Percentiles rank a stretch among this genome's conserved stretches.
These are phyloP conservation scores for Anagrus nilaparvatae DNA, from an alignment of 1,140 invertebrate genomes.

Conservation along the genomic window DNA sequence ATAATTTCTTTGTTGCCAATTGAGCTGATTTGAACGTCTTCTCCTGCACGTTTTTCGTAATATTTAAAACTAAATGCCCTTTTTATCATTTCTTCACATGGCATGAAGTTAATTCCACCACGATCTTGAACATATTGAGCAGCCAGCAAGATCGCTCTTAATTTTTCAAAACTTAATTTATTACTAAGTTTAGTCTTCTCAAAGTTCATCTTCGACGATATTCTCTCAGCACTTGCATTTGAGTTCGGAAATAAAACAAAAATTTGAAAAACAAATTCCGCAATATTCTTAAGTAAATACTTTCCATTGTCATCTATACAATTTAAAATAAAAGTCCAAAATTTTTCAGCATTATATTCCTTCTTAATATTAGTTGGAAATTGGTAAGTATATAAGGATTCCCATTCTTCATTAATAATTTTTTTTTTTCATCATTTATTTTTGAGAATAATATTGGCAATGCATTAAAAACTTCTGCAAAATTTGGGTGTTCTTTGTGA, in stretches of 20 bases:
- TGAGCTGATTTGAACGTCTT: no score
- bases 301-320: neutral
- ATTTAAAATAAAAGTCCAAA: neutral
- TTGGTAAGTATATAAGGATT: neutral
- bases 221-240: slow-evolving; percentile 1
- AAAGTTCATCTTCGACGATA: neutral
- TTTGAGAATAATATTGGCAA: neutral
- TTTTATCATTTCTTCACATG: neutral
- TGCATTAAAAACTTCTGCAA: neutral
- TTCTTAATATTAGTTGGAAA: neutral
- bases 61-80: no score
- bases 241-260: neutral
- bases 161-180: neutral
- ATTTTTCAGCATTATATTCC: neutral
- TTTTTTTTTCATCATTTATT: neutral
- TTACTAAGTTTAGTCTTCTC: neutral
- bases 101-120: neutral
- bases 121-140: neutral
- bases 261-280: neutral
- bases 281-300: neutral
- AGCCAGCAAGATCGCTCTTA: neutral
- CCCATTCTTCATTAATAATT: neutral
- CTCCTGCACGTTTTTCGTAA: no score
- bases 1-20: no score
- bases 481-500: neutral